Base-by-base conservation (phyloP, 2,888 invertebrate species). In the Brachyopa scutellaris region DNA sequence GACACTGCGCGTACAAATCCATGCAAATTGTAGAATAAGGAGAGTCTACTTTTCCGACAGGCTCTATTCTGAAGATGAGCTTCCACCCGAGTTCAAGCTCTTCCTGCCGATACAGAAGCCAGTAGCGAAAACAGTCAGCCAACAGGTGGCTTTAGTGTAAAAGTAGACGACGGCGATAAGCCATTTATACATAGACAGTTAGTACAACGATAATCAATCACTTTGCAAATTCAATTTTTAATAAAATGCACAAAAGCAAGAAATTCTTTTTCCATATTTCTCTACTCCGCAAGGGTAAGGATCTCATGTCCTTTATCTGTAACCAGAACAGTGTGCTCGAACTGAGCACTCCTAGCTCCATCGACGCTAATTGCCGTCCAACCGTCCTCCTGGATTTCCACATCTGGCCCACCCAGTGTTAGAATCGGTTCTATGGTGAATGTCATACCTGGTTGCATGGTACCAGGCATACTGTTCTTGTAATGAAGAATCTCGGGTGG, bases 11-110 rank as follows among this genome's bases (percentile, higher is more conserved):
- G 95, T 99, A 26, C 96, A 99, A 93, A 96, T 99, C 82, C 99
- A 99, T 90, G 99, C 99, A 1, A 99, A 99, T 90, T 98, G 98
- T 88, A 93, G 99, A 84, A 94, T 99, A 87, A 93, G 99, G 80
- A 93, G 99, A 85, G 96, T 98, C 23, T 99, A 97, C 90, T 98
- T 98, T 89, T 95, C 97, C 47, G 98, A 98, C 90, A 93, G 96
- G 47, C 92, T 98, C 33, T 98, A 97, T 89, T 93, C 95, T 4
- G 98, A 98, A 91, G 97, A 98, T 86, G 98, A 99, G 89, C 91
- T 98, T 85, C 98, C 98, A 0, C 95, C 96, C 64, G 97, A 98
- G 88, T 99, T 97, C 88, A 97, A 98, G 91, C 92, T 99, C 49
- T 98, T 98, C 91, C 93, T 98, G 84, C 98, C 99, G 0, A 96